Evolutionary conservation across 1,140 invertebrate species (phyloP).

Genomic region (Oryzaephilus surinamensis): DNA sequence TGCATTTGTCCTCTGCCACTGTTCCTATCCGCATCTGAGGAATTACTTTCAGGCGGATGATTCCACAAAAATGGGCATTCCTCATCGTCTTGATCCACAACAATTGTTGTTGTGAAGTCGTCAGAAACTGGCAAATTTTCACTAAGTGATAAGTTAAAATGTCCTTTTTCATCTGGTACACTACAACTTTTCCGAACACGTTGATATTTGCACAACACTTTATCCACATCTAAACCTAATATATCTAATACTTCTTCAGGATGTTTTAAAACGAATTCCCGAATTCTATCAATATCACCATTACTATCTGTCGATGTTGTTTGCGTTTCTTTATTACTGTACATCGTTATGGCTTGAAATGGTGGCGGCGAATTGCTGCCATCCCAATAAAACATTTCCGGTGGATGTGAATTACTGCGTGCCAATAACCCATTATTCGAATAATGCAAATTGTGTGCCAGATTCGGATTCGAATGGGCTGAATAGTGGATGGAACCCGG

Average conservation of each 20-base stretch:
- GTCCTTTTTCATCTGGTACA: conserved; percentile 18
- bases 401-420: conserved; percentile 67
- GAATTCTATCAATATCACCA: conserved; percentile 30
- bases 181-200: conserved; percentile 30
- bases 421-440: conserved; percentile 44
- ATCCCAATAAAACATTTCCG: conserved; percentile 68
- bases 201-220: conserved; percentile 22
- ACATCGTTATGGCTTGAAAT: conserved; percentile 17
- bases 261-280: conserved; percentile 40
- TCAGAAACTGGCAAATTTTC: not conserved
- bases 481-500: conserved; percentile 38
- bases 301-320: conserved; percentile 37
- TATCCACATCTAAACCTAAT: conserved; percentile 41
- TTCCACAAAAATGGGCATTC: conserved; percentile 18
- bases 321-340: conserved; percentile 37
- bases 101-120: not conserved
- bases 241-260: conserved; percentile 39
- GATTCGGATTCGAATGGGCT: conserved; percentile 59
- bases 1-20: conserved; percentile 13
- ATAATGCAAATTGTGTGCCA: conserved; percentile 39
- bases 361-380: conserved; percentile 15
- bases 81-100: conserved; percentile 7
- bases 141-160: not conserved
- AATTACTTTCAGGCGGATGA: not conserved
- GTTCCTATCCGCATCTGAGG: too few species aligned